These are phyloP conservation scores for Oreochromis mossambicus DNA, from an alignment of 2,797 vertebrate species.

Conservation along the genomic window DNA sequence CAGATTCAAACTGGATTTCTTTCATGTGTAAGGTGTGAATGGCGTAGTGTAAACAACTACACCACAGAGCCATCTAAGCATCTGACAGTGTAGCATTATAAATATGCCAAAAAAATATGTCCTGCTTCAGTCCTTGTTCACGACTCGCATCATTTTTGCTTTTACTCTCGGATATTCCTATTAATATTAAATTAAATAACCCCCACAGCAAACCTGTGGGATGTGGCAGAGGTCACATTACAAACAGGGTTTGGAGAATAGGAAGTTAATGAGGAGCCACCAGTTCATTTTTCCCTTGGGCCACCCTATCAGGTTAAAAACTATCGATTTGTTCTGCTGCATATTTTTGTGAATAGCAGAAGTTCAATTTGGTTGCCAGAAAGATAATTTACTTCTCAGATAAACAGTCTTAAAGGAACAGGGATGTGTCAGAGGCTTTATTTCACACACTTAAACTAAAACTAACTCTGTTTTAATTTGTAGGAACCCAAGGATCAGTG, in stretches of 20 bases:
- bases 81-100: background rate
- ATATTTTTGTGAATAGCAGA: background rate
- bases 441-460: background rate
- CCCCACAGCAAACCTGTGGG: background rate
- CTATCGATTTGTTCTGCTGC: background rate
- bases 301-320: background rate
- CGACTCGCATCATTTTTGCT: background rate
- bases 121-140: background rate
- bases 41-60: background rate
- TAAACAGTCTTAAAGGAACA: background rate
- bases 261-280: background rate
- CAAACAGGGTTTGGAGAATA: background rate
- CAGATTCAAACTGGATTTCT: background rate
- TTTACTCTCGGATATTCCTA: background rate
- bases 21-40: background rate
- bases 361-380: background rate
- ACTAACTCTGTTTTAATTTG: background rate
- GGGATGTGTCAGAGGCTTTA: background rate
- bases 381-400: background rate
- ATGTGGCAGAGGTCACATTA: background rate
- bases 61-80: background rate
- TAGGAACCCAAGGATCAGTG: background rate
- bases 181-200: background rate
- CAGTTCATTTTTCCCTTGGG: background rate
- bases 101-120: background rate